phyloP scores from a whole-genome alignment of 2,113 vertebrate genomes.

The Arothron firmamentum region DNA sequence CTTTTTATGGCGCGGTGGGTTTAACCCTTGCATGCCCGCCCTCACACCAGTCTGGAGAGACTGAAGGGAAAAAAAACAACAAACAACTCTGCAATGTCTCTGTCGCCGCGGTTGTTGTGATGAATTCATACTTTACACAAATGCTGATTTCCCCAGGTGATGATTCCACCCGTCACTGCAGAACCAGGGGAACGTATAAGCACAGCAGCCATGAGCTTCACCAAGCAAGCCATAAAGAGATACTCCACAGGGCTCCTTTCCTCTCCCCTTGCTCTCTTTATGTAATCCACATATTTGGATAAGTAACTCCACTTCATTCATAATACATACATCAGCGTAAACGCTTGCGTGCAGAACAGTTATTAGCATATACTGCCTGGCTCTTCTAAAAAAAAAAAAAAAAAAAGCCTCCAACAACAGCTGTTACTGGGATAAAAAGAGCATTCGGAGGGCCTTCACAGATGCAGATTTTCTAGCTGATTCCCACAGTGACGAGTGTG shows the following conservation, averaged over 20 bases:
- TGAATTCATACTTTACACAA: slow-evolving; percentile 44
- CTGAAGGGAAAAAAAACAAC: neutral
- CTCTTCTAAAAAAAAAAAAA: slow-evolving; percentile 6
- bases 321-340: slow-evolving; percentile 41
- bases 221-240: slow-evolving; percentile 29
- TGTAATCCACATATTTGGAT: slow-evolving; percentile 51
- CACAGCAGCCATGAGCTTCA: slow-evolving; percentile 24
- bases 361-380: slow-evolving; percentile 29
- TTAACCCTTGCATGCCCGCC: slow-evolving; percentile 76
- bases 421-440: neutral
- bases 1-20: slow-evolving; percentile 78
- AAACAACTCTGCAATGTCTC: slow-evolving; percentile 43
- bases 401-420: neutral
- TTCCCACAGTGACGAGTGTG: too few relatives aligned
- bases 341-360: slow-evolving; percentile 29
- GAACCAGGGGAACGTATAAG: neutral
- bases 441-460: slow-evolving; percentile 2
- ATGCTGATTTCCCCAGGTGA: slow-evolving; percentile 45
- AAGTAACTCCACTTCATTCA: slow-evolving; percentile 51
- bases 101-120: slow-evolving; percentile 32
- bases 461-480: slow-evolving; percentile 4
- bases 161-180: slow-evolving; percentile 15
- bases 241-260: slow-evolving; percentile 42
- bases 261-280: slow-evolving; percentile 38
- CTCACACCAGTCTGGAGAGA: slow-evolving; percentile 46